These are phyloP conservation scores for Nymphalis io DNA, from an alignment of 1,140 invertebrate genomes.

Conservation along the genomic window DNA sequence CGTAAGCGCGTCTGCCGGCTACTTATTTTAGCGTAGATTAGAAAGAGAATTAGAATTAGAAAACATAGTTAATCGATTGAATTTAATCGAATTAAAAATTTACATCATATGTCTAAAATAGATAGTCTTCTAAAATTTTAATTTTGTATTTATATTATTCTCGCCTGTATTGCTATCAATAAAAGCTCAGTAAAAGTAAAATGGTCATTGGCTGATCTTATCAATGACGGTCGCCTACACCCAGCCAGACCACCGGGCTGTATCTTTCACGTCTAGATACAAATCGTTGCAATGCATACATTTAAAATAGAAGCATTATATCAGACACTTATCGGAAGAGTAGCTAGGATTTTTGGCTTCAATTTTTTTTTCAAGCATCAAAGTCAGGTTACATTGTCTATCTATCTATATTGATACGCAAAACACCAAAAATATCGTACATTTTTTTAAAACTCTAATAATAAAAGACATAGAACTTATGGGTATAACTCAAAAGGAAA, in stretches of 20 bases:
- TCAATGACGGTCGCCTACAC: conserved; percentile 4
- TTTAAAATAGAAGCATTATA: background rate
- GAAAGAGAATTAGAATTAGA: background rate
- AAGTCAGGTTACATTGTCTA: too few species aligned
- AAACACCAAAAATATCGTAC: too few species aligned
- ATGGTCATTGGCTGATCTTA: conserved; percentile 1
- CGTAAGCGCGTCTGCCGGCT: conserved; percentile 19
- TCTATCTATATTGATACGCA: too few species aligned
- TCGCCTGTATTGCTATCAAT: background rate
- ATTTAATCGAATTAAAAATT: too few species aligned
- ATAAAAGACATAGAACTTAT: too few species aligned
- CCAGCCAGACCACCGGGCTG: background rate
- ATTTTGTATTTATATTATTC: background rate
- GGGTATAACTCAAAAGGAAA: too few species aligned
- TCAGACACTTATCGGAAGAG: background rate
- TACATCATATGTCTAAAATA: too few species aligned
- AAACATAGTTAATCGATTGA: too few species aligned
- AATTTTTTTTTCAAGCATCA: too few species aligned
- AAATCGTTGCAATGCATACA: too few species aligned
- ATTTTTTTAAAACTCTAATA: too few species aligned
- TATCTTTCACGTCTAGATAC: background rate
- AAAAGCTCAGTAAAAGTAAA: conserved; percentile 8
- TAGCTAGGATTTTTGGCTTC: background rate
- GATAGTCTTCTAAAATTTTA: background rate
- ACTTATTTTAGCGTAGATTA: background rate